phyloP scores from a whole-genome alignment of 2,888 invertebrate species.

The Luperina nickerlii region DNA sequence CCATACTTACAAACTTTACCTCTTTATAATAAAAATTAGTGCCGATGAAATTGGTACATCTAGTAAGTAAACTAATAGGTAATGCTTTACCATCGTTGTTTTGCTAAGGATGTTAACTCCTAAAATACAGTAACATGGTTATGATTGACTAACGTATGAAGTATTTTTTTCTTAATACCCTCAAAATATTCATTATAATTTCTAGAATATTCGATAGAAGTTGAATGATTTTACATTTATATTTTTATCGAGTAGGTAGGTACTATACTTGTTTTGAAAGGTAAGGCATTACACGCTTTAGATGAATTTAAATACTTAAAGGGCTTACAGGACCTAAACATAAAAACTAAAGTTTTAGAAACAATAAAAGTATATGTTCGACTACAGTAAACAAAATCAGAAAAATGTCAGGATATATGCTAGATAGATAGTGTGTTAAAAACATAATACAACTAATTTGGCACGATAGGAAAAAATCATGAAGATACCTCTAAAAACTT shows the following conservation, averaged over 20 bases:
- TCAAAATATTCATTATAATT: constrained; percentile 2
- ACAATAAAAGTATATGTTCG: too few relatives aligned
- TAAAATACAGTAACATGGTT: constrained; percentile 42
- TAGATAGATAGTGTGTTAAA: too few relatives aligned
- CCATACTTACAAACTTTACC: too few relatives aligned
- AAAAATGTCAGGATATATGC: too few relatives aligned
- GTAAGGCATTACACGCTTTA: neutral
- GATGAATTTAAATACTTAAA: neutral
- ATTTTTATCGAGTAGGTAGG: neutral
- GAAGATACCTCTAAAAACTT: too few relatives aligned
- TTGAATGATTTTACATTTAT: neutral
- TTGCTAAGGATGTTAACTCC: neutral
- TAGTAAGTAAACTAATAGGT: neutral
- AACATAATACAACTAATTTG: too few relatives aligned
- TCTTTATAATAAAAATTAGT: too few relatives aligned
- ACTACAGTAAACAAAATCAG: too few relatives aligned
- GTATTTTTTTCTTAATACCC: constrained; percentile 17
- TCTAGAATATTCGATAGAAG: constrained; percentile 29
- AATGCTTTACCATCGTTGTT: too few relatives aligned
- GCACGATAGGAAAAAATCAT: too few relatives aligned
- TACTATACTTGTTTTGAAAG: neutral
- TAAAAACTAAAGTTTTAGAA: too few relatives aligned
- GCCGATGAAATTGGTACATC: neutral
- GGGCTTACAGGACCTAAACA: neutral
- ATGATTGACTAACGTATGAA: constrained; percentile 1